Conservation (phyloP, 2,888 invertebrate genomes). For the Lasius fuliginosus region DNA sequence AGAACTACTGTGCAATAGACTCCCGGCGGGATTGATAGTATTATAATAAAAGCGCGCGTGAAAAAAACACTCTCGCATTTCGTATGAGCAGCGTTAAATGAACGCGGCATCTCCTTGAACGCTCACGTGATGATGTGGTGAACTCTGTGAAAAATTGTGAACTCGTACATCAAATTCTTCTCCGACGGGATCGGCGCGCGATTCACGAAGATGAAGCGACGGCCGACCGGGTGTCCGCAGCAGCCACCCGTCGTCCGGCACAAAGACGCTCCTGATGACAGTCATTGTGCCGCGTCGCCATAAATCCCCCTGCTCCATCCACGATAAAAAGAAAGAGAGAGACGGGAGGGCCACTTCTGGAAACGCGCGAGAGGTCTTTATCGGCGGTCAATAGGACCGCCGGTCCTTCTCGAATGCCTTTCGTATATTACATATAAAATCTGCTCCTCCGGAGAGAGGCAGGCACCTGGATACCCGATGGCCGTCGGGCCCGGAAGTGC, state of each 20-base stretch:
- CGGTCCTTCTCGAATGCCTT: constrained; percentile 54
- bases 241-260: constrained; percentile 82
- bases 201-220: constrained; percentile 76
- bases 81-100: neutral
- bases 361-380: constrained; percentile 74
- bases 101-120: neutral
- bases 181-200: constrained; percentile 21
- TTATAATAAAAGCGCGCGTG: neutral
- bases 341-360: constrained; percentile 55
- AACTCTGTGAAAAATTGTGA: constrained; percentile 17
- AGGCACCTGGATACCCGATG: constrained; percentile 82
- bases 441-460: constrained; percentile 65
- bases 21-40: neutral
- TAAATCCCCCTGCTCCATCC: constrained; percentile 69
- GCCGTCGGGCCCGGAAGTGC: constrained; percentile 80
- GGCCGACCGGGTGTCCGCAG: constrained; percentile 77
- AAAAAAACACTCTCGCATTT: neutral
- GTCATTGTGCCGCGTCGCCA: constrained; percentile 79
- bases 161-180: constrained; percentile 35
- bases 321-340: constrained; percentile 63
- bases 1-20: constrained; percentile 39
- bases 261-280: constrained; percentile 83
- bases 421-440: constrained; percentile 56
- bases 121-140: constrained; percentile 7
- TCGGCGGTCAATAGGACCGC: constrained; percentile 76